These are phyloP conservation scores for Alaudala cheleensis DNA, from an alignment of 2,113 vertebrate species.

Conservation along the genomic window DNA sequence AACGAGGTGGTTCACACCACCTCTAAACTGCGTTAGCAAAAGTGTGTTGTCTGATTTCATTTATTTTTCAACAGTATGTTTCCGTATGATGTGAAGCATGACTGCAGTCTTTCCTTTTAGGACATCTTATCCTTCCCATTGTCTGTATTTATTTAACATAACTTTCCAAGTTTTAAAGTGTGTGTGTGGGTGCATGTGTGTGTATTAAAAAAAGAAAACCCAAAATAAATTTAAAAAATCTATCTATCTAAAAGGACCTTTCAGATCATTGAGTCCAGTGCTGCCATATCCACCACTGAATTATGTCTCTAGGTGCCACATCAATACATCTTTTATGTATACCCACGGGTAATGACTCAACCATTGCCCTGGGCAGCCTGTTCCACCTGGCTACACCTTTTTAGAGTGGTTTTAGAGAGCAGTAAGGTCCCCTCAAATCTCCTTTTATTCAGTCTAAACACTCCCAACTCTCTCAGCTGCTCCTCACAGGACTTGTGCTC, in stretches of 20 bases:
- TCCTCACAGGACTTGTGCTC: not conserved
- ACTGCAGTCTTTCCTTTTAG: not conserved
- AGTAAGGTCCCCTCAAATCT: not conserved
- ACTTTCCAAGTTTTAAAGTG: not conserved
- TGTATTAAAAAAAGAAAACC: no score
- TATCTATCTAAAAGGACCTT: not conserved
- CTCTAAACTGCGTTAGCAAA: not conserved
- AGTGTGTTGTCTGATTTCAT: not conserved
- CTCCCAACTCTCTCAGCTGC: not conserved
- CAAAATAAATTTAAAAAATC: no score
- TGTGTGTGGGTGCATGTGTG: accelerated
- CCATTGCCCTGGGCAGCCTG: no score
- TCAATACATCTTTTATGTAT: not conserved
- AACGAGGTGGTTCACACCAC: not conserved
- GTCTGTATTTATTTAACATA: not conserved
- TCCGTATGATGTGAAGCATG: accelerated
- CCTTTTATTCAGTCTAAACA: not conserved
- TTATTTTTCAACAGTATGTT: not conserved
- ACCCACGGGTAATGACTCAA: no score
- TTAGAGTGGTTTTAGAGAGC: not conserved
- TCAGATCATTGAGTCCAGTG: not conserved
- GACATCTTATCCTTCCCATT: not conserved
- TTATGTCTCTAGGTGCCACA: not conserved
- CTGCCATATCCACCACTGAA: not conserved
- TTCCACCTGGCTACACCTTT: not conserved